A percentile compares a stretch with the other conserved stretches of the same genome.
phyloP scores from a whole-genome alignment of 2,113 vertebrate species.

The Sturnus vulgaris region DNA sequence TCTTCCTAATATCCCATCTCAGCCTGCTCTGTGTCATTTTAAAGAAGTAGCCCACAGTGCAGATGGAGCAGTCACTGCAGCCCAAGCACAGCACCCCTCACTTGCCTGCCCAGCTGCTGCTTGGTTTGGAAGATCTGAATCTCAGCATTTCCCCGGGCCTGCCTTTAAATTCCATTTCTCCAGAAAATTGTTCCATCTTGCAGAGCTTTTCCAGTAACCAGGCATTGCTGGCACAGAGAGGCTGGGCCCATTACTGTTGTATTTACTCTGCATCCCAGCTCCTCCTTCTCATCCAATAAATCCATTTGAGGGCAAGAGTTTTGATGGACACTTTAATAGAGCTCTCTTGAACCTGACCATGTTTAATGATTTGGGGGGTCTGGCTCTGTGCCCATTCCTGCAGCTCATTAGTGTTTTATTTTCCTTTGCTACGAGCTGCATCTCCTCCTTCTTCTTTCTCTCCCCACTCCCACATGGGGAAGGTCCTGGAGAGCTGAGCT shows the following conservation, averaged over 20 bases:
- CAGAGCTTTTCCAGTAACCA: slow-evolving; percentile 17
- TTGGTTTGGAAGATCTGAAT: not conserved
- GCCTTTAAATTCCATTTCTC: not conserved
- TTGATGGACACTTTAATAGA: slow-evolving; percentile 74
- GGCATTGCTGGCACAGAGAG: not conserved
- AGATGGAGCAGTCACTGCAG: not conserved
- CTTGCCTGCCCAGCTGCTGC: not conserved
- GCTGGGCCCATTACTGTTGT: not conserved
- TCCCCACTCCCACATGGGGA: accelerated
- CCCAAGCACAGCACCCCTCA: accelerated
- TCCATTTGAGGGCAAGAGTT: slow-evolving; percentile 64
- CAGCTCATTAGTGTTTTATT: slow-evolving; percentile 31
- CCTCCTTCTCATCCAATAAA: slow-evolving; percentile 67
- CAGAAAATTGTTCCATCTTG: not conserved
- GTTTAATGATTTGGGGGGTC: slow-evolving; percentile 65
- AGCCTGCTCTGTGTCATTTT: not conserved
- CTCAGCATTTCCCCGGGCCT: not conserved
- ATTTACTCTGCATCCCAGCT: slow-evolving; percentile 39
- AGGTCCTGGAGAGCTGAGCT: not conserved
- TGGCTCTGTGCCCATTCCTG: slow-evolving; percentile 54
- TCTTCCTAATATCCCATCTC: not conserved
- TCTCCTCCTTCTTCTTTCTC: not conserved
- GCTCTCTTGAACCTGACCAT: slow-evolving; percentile 66
- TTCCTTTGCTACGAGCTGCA: not conserved
- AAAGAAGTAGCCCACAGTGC: accelerated